These are phyloP conservation scores for Lophochroa leadbeateri DNA, from an alignment of 2,113 vertebrate species.

Conservation along the genomic window DNA sequence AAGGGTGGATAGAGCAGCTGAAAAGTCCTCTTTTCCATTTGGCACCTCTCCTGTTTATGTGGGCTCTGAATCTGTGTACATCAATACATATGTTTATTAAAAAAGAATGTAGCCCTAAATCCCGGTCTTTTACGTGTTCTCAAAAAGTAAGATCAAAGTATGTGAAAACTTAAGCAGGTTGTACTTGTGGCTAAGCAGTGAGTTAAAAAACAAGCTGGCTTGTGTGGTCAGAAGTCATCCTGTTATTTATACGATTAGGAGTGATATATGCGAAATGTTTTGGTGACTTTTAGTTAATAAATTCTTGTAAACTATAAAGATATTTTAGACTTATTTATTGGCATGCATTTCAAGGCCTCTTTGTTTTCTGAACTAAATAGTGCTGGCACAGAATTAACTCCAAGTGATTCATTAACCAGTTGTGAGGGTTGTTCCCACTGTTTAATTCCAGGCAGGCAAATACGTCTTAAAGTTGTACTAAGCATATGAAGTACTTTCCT, in stretches of 20 bases:
- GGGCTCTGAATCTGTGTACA: not conserved
- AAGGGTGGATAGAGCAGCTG: not conserved
- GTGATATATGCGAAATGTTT: not conserved
- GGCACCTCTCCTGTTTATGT: not conserved
- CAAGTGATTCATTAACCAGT: not conserved
- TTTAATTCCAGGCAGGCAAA: not conserved
- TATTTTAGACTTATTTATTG: not conserved
- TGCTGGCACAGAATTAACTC: not conserved
- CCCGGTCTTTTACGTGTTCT: not conserved
- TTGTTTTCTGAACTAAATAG: slow-evolving; percentile 10
- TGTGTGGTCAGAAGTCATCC: not conserved
- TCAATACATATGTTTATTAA: not conserved
- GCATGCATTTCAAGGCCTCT: not conserved
- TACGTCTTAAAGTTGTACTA: not conserved
- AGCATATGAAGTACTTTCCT: not conserved
- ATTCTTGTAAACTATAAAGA: not conserved
- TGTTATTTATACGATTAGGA: not conserved
- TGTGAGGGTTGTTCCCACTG: not conserved
- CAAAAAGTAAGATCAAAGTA: not conserved
- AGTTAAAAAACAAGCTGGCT: not conserved
- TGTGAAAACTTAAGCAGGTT: not conserved
- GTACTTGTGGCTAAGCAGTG: not conserved
- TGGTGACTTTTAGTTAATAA: not conserved
- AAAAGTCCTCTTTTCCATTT: not conserved
- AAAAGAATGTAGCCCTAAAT: not conserved